Evolutionary conservation across 1,140 invertebrate species (phyloP).

Genomic region (Oscheius sp.): DNA sequence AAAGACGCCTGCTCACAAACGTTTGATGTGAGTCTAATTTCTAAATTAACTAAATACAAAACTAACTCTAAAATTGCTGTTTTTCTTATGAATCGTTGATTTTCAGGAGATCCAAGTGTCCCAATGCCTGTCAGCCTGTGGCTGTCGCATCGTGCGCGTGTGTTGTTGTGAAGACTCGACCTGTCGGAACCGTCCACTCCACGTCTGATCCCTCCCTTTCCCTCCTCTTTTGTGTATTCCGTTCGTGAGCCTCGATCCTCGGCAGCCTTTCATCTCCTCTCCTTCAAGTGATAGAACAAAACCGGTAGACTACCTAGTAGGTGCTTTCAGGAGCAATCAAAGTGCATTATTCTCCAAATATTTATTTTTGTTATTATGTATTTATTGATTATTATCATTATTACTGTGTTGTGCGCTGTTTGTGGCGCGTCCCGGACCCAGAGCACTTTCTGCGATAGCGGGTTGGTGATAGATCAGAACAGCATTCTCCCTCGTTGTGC

Average conservation of each 20-base stretch:
- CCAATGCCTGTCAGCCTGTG: slow-evolving; percentile 20
- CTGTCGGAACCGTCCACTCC: slow-evolving; percentile 14
- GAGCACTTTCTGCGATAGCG: slow-evolving; percentile 10
- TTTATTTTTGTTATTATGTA: not conserved
- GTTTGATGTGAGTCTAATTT: slow-evolving; percentile 5
- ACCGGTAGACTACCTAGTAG: not conserved
- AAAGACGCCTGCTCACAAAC: slow-evolving; percentile 10
- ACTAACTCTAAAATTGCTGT: slow-evolving; percentile 2
- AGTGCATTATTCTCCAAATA: not conserved
- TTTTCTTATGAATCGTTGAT: not conserved
- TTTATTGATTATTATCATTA: not conserved
- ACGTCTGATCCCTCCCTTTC: slow-evolving; percentile 1
- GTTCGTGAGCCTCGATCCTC: not conserved
- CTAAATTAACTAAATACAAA: not conserved
- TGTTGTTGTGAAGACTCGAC: slow-evolving; percentile 29
- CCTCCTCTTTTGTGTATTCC: not conserved
- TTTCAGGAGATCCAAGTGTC: slow-evolving; percentile 39
- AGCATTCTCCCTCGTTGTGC: not conserved
- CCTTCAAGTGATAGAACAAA: slow-evolving; percentile 6
- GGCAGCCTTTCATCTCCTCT: slow-evolving; percentile 5
- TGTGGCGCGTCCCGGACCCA: not conserved
- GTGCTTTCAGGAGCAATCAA: not conserved
- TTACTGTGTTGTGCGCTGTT: not conserved
- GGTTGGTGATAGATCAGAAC: slow-evolving; percentile 6
- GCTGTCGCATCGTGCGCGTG: slow-evolving; percentile 25